Evolutionary conservation across 2,888 invertebrate species (phyloP), one percentile per base, ranked within the genome.

Genomic region (Eilema caniola): DNA sequence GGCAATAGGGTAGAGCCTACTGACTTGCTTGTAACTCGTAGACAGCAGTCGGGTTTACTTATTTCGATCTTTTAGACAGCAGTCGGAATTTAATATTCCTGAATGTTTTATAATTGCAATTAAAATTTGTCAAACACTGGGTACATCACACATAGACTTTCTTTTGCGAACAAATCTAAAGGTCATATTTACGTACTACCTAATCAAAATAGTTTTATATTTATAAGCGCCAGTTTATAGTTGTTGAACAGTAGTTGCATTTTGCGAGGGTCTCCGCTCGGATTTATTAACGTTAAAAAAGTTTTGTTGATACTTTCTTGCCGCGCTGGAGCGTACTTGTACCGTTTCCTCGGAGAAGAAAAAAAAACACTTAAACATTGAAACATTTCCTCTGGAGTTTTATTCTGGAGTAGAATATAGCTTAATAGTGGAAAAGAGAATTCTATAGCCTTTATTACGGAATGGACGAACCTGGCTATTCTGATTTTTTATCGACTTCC

Each of bases 381-480:
- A 84, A 86, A 79, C 81, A 75, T 76, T 72, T 73, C 79, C 75
- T 77, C 71, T 71, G 73, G 70, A 79, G 70, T 70, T 77, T 74
- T 68, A 56, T 69, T 76, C 71, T 72, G 69, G 69, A 11, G 23
- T 56, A 64, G 75, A 78, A 78, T 72, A 75, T 75, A 78, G 66
- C 78, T 82, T 84, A 86, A 83, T 79, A 83, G 71, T 69, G 74
- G 68, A 77, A 79, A 78, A 70, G 63, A 75, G 68, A 81, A 82
- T 80, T 81, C 79, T 80, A 77, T 75, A 78, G 75, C 78, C 79
- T 83, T 85, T 85, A 87, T 87, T 86, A 86, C 86, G 81, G 85
- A 88, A 85, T 84, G 76, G 85, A 82, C 77, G 79, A 79, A 77
- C 72, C 74, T 67, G 74, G 12, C 33, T 37, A 37, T 11, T 37